phyloP scores from a whole-genome alignment of 2,113 vertebrate species.

The Hucho hucho region DNA sequence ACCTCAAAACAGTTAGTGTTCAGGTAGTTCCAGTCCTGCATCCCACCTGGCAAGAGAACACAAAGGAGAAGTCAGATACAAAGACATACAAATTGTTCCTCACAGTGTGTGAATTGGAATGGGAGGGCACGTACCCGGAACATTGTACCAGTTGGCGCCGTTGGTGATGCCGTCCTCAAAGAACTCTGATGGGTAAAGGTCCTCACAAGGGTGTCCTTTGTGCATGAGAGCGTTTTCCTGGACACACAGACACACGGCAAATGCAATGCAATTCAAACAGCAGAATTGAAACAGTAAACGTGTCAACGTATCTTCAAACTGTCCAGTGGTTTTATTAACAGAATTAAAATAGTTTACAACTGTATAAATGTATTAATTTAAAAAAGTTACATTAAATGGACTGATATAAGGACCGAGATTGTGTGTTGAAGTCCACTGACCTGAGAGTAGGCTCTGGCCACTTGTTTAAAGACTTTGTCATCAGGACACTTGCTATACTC shows the following conservation, averaged over 20 bases:
- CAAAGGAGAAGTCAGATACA: background rate
- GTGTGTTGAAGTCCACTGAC: conserved; percentile 56
- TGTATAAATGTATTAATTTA: background rate
- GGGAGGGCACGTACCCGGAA: conserved; percentile 80
- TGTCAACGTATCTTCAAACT: too few species aligned
- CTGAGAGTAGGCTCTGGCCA: conserved; percentile 89
- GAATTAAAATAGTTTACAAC: too few species aligned
- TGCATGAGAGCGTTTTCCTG: conserved; percentile 91
- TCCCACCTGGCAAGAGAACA: conserved; percentile 80
- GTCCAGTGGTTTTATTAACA: too few species aligned
- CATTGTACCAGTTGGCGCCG: conserved; percentile 94
- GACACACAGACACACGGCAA: conserved; percentile 16
- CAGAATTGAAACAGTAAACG: too few species aligned
- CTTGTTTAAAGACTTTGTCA: conserved; percentile 84
- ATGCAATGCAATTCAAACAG: background rate
- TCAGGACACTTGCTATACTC: conserved; percentile 88
- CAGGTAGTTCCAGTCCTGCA: conserved; percentile 99
- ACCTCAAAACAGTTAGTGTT: conserved; percentile 98
- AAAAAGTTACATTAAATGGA: conserved; percentile 18
- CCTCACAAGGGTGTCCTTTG: conserved; percentile 86
- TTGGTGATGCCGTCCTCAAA: conserved; percentile 94
- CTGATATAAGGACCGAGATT: background rate
- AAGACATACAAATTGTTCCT: background rate
- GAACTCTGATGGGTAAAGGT: conserved; percentile 81
- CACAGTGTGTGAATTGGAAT: background rate